phyloP scores from a whole-genome alignment of 2,113 vertebrate genomes.

The Mohoua ochrocephala region DNA sequence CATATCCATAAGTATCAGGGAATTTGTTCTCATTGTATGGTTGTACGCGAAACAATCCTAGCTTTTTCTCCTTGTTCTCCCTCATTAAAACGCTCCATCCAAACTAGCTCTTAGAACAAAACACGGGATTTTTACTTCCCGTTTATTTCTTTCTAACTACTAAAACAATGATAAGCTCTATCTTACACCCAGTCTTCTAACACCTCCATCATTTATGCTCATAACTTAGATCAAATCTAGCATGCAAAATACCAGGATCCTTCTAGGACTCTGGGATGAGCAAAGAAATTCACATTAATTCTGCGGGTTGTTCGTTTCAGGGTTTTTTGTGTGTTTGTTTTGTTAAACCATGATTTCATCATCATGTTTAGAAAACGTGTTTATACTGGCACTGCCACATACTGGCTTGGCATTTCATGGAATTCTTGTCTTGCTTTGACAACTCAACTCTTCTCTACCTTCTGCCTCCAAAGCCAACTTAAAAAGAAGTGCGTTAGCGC shows the following conservation, averaged over 20 bases:
- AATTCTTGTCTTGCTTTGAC: neutral
- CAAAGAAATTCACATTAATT: neutral
- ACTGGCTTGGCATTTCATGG: neutral
- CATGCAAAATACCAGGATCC: neutral
- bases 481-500: neutral
- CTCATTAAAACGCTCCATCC: neutral
- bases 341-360: neutral
- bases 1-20: neutral
- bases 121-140: neutral
- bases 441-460: neutral
- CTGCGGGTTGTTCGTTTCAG: neutral
- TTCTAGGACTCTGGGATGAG: neutral
- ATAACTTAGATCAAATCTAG: neutral
- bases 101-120: neutral
- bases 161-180: neutral
- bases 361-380: neutral
- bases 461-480: neutral
- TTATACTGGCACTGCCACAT: neutral
- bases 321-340: neutral
- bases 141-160: neutral
- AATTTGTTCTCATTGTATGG: neutral
- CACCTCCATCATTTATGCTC: neutral
- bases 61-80: neutral
- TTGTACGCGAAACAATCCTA: accelerated
- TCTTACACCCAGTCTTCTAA: neutral